Percentiles rank a stretch among this genome's conserved stretches.
Conservation (phyloP, 2,113 vertebrate species). For the Megaptera novaeangliae region DNA sequence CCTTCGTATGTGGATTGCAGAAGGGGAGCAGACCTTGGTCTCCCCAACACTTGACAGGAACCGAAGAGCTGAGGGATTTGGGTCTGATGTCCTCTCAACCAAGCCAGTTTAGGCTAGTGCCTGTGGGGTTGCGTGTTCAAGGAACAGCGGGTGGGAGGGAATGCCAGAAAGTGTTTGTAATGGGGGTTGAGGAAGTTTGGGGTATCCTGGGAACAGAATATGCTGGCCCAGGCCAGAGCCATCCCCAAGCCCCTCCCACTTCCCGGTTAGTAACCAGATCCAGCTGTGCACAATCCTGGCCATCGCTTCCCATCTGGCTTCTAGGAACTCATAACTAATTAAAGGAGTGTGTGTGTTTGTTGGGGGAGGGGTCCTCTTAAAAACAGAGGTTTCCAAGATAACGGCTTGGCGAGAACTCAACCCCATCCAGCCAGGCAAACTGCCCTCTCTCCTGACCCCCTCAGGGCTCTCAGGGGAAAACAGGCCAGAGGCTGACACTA, state of each 20-base stretch:
- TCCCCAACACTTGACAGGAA: background rate
- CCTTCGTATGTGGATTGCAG: background rate
- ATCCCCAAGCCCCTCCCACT: background rate
- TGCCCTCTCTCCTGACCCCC: background rate
- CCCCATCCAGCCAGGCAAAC: background rate
- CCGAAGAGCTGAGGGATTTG: background rate
- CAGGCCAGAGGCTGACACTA: background rate
- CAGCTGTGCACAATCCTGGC: slow-evolving; percentile 38
- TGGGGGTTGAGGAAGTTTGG: background rate
- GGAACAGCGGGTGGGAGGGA: background rate
- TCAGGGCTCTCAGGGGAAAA: background rate
- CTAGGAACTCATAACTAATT: slow-evolving; percentile 67
- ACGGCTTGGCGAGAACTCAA: background rate
- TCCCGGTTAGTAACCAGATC: slow-evolving; percentile 40
- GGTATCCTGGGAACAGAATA: slow-evolving; percentile 9
- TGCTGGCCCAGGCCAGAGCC: slow-evolving; percentile 10
- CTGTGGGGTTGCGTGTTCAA: background rate
- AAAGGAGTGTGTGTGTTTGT: background rate
- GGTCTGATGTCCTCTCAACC: background rate
- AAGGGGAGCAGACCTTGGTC: background rate
- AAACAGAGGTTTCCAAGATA: slow-evolving; percentile 68
- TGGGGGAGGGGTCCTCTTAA: background rate
- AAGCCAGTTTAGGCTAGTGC: background rate
- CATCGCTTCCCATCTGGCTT: slow-evolving; percentile 30
- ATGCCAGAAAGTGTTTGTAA: background rate